Conservation (phyloP, 2,888 invertebrate genomes). For the Listrodromus nycthemerus region DNA sequence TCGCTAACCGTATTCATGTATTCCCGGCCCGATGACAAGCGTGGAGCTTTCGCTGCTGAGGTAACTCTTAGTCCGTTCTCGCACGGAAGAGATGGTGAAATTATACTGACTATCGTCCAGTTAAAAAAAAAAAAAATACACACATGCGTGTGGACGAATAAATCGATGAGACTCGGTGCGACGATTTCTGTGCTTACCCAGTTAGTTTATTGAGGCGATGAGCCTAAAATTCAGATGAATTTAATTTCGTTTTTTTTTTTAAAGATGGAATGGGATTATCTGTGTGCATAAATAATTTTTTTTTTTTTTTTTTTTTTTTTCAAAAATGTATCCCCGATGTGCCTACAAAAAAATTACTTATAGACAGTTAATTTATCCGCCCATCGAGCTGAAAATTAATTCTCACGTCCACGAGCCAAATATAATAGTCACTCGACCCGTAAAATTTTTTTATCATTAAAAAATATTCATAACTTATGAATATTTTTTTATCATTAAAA, state of each 20-base stretch:
- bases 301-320: too few relatives aligned
- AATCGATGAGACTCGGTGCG: not conserved
- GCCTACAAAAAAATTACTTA: too few relatives aligned
- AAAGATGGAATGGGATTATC: too few relatives aligned
- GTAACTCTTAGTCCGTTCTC: not conserved
- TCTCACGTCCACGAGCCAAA: too few relatives aligned
- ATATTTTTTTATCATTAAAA: too few relatives aligned
- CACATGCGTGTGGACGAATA: not conserved
- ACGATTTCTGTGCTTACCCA: not conserved
- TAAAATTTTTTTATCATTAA: too few relatives aligned
- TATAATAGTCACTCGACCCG: too few relatives aligned
- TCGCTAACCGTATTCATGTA: conserved; percentile 52
- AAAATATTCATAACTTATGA: too few relatives aligned
- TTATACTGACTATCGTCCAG: not conserved
- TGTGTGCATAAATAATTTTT: not conserved
- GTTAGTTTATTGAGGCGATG: not conserved
- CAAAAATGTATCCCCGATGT: too few relatives aligned
- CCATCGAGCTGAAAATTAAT: too few relatives aligned
- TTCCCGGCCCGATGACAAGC: conserved; percentile 53
- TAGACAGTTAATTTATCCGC: too few relatives aligned
- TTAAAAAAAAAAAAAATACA: not conserved
- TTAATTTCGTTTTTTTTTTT: not conserved
- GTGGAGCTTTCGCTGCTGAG: conserved; percentile 35
- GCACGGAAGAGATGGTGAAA: conserved; percentile 4
- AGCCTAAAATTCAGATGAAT: not conserved